These are phyloP conservation scores for Carollia perspicillata DNA, from an alignment of 2,113 vertebrate genomes.

Conservation along the genomic window DNA sequence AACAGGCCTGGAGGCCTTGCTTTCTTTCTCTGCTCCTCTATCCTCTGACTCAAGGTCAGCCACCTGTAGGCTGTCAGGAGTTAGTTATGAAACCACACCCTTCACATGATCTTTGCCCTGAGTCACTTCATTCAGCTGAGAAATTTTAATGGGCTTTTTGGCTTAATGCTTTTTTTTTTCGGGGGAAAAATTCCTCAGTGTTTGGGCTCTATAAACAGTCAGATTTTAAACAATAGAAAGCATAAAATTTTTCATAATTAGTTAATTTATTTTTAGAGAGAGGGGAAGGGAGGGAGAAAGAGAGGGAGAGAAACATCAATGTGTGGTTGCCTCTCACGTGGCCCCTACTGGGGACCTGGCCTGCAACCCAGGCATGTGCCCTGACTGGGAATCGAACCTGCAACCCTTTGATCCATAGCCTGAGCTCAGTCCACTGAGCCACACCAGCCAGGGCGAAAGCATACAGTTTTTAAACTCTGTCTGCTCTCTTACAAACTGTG, in stretches of 20 bases:
- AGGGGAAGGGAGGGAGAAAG: too few relatives aligned
- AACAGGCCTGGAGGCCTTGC: background rate
- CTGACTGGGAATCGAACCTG: too few relatives aligned
- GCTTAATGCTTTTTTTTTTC: background rate
- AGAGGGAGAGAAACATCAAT: too few relatives aligned
- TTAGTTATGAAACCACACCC: background rate
- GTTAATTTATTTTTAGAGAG: too few relatives aligned
- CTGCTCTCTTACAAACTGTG: background rate
- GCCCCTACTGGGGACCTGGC: too few relatives aligned
- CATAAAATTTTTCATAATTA: background rate
- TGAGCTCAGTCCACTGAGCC: too few relatives aligned
- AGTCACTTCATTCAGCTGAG: background rate
- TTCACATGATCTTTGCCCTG: background rate
- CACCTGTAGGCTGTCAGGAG: background rate
- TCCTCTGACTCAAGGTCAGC: background rate
- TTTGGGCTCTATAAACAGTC: background rate
- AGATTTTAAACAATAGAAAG: background rate
- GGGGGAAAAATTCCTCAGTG: too few relatives aligned
- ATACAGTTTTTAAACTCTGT: background rate
- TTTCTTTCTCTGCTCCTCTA: background rate
- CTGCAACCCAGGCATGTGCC: too few relatives aligned
- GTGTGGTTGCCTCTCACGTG: too few relatives aligned
- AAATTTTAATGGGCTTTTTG: background rate
- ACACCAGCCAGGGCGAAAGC: background rate
- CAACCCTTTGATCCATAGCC: too few relatives aligned